phyloP scores from a whole-genome alignment of 2,888 invertebrate species.

The Belgica antarctica region DNA sequence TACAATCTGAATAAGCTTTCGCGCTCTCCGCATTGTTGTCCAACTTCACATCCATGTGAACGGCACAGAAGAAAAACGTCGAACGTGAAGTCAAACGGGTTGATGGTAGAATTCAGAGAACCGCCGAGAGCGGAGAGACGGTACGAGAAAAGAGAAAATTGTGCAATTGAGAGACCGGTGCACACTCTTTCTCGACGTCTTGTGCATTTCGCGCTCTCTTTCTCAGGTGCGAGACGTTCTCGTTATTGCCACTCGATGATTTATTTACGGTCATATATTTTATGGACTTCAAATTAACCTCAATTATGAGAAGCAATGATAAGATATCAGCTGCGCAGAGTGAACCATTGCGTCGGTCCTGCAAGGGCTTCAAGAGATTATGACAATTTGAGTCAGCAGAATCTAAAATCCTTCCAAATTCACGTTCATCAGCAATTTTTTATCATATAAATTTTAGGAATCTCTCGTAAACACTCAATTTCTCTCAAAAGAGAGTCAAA shows the following conservation, averaged over 20 bases:
- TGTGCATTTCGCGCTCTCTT: not conserved
- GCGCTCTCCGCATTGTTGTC: slow-evolving; percentile 31
- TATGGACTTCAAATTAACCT: slow-evolving; percentile 36
- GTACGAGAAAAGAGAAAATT: not conserved
- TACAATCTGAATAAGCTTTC: slow-evolving; percentile 42
- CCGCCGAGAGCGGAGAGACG: not conserved
- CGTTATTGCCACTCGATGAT: slow-evolving; percentile 32
- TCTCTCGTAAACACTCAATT: too few relatives aligned
- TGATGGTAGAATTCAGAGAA: not conserved
- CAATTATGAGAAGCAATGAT: slow-evolving; percentile 14
- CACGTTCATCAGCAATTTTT: too few relatives aligned
- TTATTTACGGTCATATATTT: slow-evolving; percentile 6
- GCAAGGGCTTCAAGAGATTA: not conserved
- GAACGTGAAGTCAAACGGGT: slow-evolving; percentile 12
- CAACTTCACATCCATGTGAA: slow-evolving; percentile 3
- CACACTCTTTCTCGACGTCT: not conserved
- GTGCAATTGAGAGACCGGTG: not conserved
- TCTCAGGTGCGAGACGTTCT: slow-evolving; percentile 23
- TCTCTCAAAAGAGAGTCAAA: slow-evolving; percentile 4
- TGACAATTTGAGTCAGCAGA: not conserved
- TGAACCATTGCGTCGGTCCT: not conserved
- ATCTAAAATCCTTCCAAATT: too few relatives aligned
- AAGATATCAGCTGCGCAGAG: not conserved
- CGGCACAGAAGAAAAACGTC: not conserved
- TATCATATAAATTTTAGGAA: too few relatives aligned